These are phyloP conservation scores for Globicephala melas DNA, from an alignment of 2,113 vertebrate genomes.

Conservation along the genomic window DNA sequence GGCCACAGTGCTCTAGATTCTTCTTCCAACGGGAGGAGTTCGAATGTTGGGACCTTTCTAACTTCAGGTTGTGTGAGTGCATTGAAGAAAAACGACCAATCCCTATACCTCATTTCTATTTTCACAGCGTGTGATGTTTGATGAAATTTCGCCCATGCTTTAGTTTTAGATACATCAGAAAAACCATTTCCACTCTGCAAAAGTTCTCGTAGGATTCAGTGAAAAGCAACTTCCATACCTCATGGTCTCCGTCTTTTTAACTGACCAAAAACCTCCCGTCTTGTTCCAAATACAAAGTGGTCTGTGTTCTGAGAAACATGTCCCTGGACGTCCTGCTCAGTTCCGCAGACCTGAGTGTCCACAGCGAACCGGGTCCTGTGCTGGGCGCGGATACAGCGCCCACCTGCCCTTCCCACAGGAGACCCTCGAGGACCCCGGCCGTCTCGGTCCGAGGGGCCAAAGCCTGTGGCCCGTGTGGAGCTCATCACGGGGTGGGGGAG, in stretches of 20 bases:
- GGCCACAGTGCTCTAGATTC: accelerated
- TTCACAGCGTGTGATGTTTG: not conserved
- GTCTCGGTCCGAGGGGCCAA: not conserved
- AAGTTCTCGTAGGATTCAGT: constrained; percentile 52
- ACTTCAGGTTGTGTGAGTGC: constrained; percentile 53
- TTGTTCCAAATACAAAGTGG: not conserved
- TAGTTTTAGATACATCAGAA: not conserved
- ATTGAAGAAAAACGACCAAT: constrained; percentile 39
- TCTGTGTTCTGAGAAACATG: not conserved
- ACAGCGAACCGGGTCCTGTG: too few species aligned
- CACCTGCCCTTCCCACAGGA: accelerated
- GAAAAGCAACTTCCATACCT: constrained; percentile 84
- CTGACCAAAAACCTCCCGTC: not conserved
- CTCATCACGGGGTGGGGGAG: accelerated
- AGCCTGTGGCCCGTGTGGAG: too few species aligned
- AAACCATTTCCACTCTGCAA: constrained; percentile 12
- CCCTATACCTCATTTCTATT: constrained; percentile 67
- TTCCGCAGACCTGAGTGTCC: not conserved
- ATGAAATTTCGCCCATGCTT: not conserved
- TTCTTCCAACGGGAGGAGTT: constrained; percentile 28
- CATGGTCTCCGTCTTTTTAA: constrained; percentile 67
- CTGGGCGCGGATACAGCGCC: accelerated
- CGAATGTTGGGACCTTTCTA: not conserved
- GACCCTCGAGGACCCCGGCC: not conserved
- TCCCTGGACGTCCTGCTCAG: too few species aligned